Evolutionary conservation across 1,140 invertebrate genomes (phyloP), one percentile per base, ranked within the genome.

Genomic region (Anthonomus grandis): DNA sequence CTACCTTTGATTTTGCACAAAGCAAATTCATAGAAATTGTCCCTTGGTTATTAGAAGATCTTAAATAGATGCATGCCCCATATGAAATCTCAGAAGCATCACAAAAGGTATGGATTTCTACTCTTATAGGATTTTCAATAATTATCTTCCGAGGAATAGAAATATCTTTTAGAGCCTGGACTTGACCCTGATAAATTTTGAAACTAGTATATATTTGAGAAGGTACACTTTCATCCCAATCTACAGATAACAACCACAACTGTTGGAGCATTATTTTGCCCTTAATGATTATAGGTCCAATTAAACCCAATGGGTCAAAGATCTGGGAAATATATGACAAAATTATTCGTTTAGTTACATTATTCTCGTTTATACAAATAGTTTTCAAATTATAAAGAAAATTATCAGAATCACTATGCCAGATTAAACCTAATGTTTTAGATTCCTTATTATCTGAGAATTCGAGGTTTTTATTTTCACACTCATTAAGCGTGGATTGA

Each of bases 301-400:
- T 10, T 10, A 69, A 58, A 2, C 66, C 66, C 9, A 71, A 15
- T 2, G 65, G 70, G 50, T 71, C 70, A 44, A 62, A 73, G 4
- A 70, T 52, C n/a, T 39, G 34, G 39, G 65, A 49, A 10, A 62
- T 49, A 5, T 18, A n/a, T 9, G 61, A 63, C 13, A 66, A 49
- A 38, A 38, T 31, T n/a, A n/a, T n/a, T n/a, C n/a, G n/a, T n/a
- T n/a, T n/a, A n/a, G n/a, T n/a, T n/a, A n/a, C n/a, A n/a, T n/a
- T n/a, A n/a, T n/a, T n/a, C n/a, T n/a, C n/a, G n/a, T n/a, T n/a
- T n/a, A n/a, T n/a, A n/a, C n/a, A n/a, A n/a, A n/a, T 31, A 31
- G 6, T 31, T 31, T 31, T 31, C 27, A 31, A 31, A 31, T 31
- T 31, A n/a, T 31, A 31, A n/a, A n/a, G n/a, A n/a, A n/a, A n/a